Conservation (phyloP, 2,888 invertebrate species). For the Agrilus cyanescens region DNA sequence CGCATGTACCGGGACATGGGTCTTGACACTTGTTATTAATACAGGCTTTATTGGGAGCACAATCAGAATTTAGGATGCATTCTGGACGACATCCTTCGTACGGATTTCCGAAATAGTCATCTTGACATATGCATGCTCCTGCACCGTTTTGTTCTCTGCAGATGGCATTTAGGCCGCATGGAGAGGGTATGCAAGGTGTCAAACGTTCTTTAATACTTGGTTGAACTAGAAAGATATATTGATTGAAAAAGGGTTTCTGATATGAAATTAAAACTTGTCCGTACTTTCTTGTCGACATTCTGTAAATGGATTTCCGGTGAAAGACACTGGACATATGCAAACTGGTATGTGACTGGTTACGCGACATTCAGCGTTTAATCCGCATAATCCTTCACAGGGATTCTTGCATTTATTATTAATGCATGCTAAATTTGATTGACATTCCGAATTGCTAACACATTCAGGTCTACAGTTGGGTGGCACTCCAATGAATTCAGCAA, state of each 20-base stretch:
- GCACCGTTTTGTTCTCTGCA: constrained; percentile 51
- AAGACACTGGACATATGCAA: constrained; percentile 49
- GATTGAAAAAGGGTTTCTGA: too few relatives aligned
- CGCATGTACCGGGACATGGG: constrained; percentile 71
- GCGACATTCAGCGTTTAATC: constrained; percentile 57
- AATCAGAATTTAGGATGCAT: constrained; percentile 60
- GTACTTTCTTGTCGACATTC: constrained; percentile 36
- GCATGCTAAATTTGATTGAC: constrained; percentile 51
- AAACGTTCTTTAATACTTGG: constrained; percentile 26
- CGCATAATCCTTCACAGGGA: constrained; percentile 58
- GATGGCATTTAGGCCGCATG: constrained; percentile 58
- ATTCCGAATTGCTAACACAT: constrained; percentile 57
- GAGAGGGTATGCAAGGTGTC: constrained; percentile 52
- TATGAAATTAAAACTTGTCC: not conserved
- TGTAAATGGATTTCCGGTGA: constrained; percentile 58
- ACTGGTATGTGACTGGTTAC: constrained; percentile 63
- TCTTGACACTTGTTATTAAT: constrained; percentile 63
- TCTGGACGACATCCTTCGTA: constrained; percentile 68
- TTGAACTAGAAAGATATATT: constrained; percentile 17
- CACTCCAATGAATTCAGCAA: constrained; percentile 46
- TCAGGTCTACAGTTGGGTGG: constrained; percentile 57
- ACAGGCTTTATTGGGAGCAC: constrained; percentile 60
- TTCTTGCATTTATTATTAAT: constrained; percentile 58
- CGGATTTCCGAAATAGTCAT: constrained; percentile 65
- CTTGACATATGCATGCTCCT: constrained; percentile 56